Base-by-base conservation (phyloP, 2,797 vertebrate species). In the Iguana delicatissima region DNA sequence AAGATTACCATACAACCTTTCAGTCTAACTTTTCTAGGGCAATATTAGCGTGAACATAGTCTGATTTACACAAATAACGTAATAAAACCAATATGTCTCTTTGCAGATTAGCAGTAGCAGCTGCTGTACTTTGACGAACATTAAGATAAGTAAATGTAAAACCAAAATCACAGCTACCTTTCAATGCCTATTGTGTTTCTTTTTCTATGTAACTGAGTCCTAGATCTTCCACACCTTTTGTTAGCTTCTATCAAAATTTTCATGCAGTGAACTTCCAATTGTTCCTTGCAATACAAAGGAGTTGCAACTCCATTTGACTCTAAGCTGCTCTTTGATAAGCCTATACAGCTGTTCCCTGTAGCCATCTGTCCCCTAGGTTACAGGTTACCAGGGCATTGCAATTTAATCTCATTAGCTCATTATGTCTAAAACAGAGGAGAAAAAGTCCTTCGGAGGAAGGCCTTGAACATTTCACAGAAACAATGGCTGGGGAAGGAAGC, bases 391-490 rank as follows among this genome's bases (percentile, higher is more conserved):
- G 92, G 89, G 90, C 94, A 91, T 86, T 94, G 94, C 90, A 93
- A 93, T 94, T 93, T 95, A 95, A 94, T 94, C 92, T 94, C 94
- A 94, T 96, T 95, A 95, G 93, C 92, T 94, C 94, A 94, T 96
- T 95, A 95, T 93, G 92, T 94, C 88, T 91, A 92, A 92, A 83
- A 79, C 62, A 92, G 94, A 87, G 94, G 83, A 22, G 94, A 95
- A 95, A 95, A 85, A 46, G 92, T 50, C 86, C 94, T 94, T 93
- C 94, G 92, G 92, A 95, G 88, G 87, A 76, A 94, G 20, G 42
- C 42, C 82, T 35, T 95, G 93, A 89, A 95, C 93, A 95, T 35
- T 95, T 91, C 76, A 57, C 89, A 92, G 93, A 93, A 95, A 96
- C 92, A 95, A 94, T 91, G 0, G 38, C 92, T 94, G 93, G 0